Conservation (phyloP, 2,888 invertebrate genomes). For the Mamestra brassicae region DNA sequence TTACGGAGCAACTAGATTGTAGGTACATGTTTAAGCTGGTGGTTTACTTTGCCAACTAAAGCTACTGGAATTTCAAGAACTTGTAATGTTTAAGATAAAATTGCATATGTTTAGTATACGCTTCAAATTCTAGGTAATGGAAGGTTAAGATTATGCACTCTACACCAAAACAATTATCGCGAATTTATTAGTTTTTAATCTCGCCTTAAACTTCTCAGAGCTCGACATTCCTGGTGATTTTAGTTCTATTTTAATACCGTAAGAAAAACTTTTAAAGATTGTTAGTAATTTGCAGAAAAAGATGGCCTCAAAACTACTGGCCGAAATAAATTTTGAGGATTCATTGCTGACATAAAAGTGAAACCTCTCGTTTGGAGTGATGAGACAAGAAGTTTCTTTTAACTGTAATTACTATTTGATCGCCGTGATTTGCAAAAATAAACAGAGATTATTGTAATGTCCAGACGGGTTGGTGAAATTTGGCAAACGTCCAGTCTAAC, state of each 20-base stretch:
- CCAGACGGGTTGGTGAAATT: conserved; percentile 75
- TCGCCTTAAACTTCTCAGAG: not conserved
- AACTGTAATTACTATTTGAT: conserved; percentile 62
- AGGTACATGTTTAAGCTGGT: not conserved
- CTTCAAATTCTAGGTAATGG: conserved; percentile 31
- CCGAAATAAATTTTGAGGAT: conserved; percentile 43
- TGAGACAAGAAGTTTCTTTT: conserved; percentile 49
- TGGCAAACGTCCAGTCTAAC: conserved; percentile 78
- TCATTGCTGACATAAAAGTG: conserved; percentile 31
- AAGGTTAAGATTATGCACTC: conserved; percentile 31
- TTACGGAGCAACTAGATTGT: not conserved
- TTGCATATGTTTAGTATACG: conserved; percentile 1
- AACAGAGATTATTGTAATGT: conserved; percentile 76
- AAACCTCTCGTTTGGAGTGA: conserved; percentile 33
- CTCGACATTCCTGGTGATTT: conserved; percentile 12
- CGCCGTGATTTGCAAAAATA: conserved; percentile 75
- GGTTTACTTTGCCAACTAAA: not conserved
- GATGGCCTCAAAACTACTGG: conserved; percentile 31
- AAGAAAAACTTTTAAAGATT: conserved; percentile 19
- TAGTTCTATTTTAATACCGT: conserved; percentile 38
- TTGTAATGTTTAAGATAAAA: not conserved
- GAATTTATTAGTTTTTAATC: conserved; percentile 28
- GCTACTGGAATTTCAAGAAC: not conserved
- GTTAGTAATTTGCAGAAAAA: conserved; percentile 40
- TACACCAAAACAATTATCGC: conserved; percentile 31